Base-by-base conservation (phyloP, 2,113 vertebrate species). In the Fulmarus glacialis region DNA sequence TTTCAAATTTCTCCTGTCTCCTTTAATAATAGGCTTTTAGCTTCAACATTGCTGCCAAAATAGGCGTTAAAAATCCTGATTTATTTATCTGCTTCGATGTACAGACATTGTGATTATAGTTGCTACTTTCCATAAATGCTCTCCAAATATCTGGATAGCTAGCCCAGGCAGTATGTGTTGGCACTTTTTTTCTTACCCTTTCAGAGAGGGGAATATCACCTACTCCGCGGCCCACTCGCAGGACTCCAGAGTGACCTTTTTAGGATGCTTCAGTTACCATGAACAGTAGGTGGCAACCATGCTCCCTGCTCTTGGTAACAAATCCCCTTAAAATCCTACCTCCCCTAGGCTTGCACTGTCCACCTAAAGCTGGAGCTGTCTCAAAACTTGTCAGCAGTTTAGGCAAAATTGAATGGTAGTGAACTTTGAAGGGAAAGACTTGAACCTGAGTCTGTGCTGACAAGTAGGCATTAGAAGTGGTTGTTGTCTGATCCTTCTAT, bases 211-310 rank as follows among this genome's bases (percentile, higher is more conserved):
- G 2, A 48, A 8, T 42, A 58, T 42, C 11, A 18, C 12, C 22
- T n/a, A 36, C 11, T 26, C 26, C 17, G n/a, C 38, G 70, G 26
- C 17, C 64, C 32, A 8, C 21, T 22, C 18, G 19, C n/a, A 64
- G 29, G 29, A 34, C 58, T 71, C 17, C 15, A 29, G 45, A 68
- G 24, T 34, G 45, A 40, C 3, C 3, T 71, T 81, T 89, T 42
- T 42, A 58, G 29, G 26, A 53, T 63, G 29, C 13, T 89, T 78
- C 50, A 42, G 38, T 94, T 95, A 55, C 87, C 93, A 89, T 40
- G 67, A 83, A 86, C 89, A 96, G 94, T 26, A 96, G 91, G 58
- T 95, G 95, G 93, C 93, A 96, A 96, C 89, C 79, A 96, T 70
- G 58, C 24, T 89, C 79, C 86, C 94, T 62, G 30, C 48, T 83